Conservation (phyloP, 2,113 vertebrate genomes). For the Pipa parva region DNA sequence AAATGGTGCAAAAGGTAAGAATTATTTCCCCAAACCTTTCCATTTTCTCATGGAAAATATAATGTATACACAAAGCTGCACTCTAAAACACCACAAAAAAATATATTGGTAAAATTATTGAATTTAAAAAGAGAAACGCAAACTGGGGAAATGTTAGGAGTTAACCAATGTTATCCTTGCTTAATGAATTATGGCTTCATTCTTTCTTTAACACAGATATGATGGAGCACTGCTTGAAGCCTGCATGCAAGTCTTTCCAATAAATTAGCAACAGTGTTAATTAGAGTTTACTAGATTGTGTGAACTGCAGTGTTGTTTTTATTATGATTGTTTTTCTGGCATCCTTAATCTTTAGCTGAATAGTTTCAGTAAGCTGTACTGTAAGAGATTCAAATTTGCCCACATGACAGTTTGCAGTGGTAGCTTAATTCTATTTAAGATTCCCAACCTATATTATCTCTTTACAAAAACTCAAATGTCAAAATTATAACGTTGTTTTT, state of each 20-base stretch:
- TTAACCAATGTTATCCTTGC: constrained; percentile 65
- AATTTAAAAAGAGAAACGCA: constrained; percentile 61
- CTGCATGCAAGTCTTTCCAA: constrained; percentile 62
- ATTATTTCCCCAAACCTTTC: too few relatives aligned
- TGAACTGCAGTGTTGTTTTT: constrained; percentile 57
- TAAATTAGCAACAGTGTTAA: constrained; percentile 74
- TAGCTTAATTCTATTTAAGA: too few relatives aligned
- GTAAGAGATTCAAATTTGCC: too few relatives aligned
- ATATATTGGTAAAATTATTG: constrained; percentile 51
- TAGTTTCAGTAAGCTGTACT: constrained; percentile 46
- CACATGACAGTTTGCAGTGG: too few relatives aligned
- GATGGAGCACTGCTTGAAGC: constrained; percentile 68
- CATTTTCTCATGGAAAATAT: too few relatives aligned
- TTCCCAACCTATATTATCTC: too few relatives aligned
- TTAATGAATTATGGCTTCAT: constrained; percentile 68
- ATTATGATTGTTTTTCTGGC: constrained; percentile 62
- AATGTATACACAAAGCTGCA: too few relatives aligned
- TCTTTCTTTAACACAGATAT: constrained; percentile 62
- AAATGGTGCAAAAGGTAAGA: constrained; percentile 95
- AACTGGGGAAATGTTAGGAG: too few relatives aligned
- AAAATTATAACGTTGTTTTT: too few relatives aligned
- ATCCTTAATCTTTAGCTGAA: constrained; percentile 53
- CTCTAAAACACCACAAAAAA: too few relatives aligned
- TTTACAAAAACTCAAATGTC: too few relatives aligned
- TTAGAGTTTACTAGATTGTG: constrained; percentile 68